Evolutionary conservation across 1,140 invertebrate genomes (phyloP).

Genomic region (Lucilia cuprina): DNA sequence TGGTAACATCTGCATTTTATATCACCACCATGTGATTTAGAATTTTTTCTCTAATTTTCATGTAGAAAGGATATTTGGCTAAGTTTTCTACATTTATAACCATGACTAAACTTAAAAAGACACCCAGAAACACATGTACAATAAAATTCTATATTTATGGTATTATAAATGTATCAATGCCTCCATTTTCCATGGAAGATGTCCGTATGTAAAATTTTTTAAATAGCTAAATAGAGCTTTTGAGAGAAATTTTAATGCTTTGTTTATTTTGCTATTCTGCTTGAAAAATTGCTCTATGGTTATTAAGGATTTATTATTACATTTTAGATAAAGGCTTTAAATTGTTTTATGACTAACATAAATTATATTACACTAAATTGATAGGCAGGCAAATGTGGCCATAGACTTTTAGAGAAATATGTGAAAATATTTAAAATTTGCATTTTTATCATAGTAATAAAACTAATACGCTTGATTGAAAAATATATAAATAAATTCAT

Average conservation of each 20-base stretch:
- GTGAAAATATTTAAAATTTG: too few species aligned
- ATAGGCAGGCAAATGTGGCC: too few species aligned
- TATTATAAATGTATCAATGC: background rate
- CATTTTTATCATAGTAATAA: too few species aligned
- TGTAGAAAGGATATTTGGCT: background rate
- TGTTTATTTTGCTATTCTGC: background rate
- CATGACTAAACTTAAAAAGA: background rate
- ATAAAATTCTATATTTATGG: background rate
- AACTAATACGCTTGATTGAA: too few species aligned
- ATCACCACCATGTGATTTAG: background rate
- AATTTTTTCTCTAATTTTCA: background rate
- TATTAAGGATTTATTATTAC: slow-evolving; percentile 13
- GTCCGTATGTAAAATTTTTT: background rate
- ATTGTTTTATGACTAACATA: slow-evolving; percentile 25
- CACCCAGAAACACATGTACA: background rate
- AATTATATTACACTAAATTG: background rate
- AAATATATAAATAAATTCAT: too few species aligned
- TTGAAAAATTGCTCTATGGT: background rate
- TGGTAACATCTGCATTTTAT: slow-evolving; percentile 25
- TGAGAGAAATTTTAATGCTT: background rate
- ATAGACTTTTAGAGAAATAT: too few species aligned
- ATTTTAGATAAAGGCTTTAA: background rate
- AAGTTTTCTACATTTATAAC: background rate
- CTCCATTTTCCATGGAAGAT: too few species aligned
- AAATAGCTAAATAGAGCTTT: background rate